Base-by-base conservation (phyloP, 2,888 invertebrate species). In the Atethmia centrago region DNA sequence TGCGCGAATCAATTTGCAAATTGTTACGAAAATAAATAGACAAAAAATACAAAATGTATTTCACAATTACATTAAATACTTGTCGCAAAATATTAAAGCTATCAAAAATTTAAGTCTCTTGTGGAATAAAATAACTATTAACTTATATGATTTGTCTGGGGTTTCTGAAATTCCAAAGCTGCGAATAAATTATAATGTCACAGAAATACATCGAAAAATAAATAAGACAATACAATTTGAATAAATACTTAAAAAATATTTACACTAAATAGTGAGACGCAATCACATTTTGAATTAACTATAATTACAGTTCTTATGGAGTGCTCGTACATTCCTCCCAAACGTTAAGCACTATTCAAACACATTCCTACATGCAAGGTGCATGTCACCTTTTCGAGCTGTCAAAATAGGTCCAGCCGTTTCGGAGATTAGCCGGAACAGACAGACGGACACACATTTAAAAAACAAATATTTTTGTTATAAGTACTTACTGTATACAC, bases 181-280 rank as follows among this genome's bases (percentile, higher is more conserved):
- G 14, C 19, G 0, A 19, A 25, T 76, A 5, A n/a, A 36, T 61
- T 58, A 49, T 16, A 40, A 49, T 28, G 42, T 66, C 65, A 62
- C 42, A 58, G 5, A 66, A 74, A 63, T 55, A 61, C 58, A 45
- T 62, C 56, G 12, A 64, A 70, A 71, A 71, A 71, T 85, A 85
- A 81, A 85, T 76, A 85, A 62, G 71, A 85, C 85, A 53, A 62
- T 62, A 85, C 81, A 82, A 71, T 58, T 36, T 74, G 0, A 80
- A 68, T 85, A 81, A 80, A 74, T 74, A 78, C 49, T 66, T 76
- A 68, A 61, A 28, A 69, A 67, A 64, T 36, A 67, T 31, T 68
- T 42, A 63, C n/a, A 59, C 0, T 51, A 59, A 68, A 8, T 59
- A 51, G 40, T 51, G 77, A 65, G 76, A 42, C 25, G 14, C 19